A percentile compares a stretch with the other conserved stretches of the same genome.
These are phyloP conservation scores for Acyrthosiphon pisum DNA, from an alignment of 1,140 invertebrate genomes.

Conservation along the genomic window DNA sequence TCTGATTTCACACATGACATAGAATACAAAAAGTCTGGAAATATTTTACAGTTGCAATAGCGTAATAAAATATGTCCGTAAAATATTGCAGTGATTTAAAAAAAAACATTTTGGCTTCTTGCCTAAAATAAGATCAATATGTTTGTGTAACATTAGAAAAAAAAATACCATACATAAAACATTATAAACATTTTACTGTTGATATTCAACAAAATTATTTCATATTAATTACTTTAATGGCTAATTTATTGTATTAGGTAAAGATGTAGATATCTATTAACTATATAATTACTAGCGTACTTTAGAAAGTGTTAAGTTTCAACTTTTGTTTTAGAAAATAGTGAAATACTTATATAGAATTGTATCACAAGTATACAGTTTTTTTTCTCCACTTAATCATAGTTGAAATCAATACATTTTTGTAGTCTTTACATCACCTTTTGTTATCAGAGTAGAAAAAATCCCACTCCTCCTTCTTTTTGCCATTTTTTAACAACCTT, in stretches of 20 bases:
- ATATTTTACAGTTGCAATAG: neutral
- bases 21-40: neutral
- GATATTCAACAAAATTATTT: neutral
- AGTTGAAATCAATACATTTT: neutral
- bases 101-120: neutral
- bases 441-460: neutral
- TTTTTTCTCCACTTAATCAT: neutral
- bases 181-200: neutral
- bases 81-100: conserved; percentile 9
- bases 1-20: neutral
- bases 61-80: neutral
- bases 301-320: neutral
- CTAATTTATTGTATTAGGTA: neutral
- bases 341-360: neutral
- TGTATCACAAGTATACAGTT: neutral
- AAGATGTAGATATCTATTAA: neutral
- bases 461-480: neutral
- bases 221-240: neutral
- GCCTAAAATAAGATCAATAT: conserved; percentile 18
- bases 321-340: neutral
- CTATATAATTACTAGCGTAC: neutral
- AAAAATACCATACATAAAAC: neutral
- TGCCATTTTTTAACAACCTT: neutral
- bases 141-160: neutral
- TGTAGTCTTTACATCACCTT: neutral